phyloP scores from a whole-genome alignment of 2,888 invertebrate species.

The Xestia c-nigrum region DNA sequence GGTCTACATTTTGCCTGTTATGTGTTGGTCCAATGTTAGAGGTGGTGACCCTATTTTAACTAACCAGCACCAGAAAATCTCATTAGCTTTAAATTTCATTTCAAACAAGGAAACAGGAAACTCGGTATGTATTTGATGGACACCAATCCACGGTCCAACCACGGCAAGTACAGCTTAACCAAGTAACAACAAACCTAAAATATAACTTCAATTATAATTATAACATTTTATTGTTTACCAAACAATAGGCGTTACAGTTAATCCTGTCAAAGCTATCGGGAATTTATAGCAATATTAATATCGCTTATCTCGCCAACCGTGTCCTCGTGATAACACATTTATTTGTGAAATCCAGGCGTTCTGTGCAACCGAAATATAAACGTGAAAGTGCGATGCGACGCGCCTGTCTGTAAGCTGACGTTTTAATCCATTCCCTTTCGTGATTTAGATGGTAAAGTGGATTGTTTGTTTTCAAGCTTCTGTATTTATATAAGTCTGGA shows the following conservation, averaged over 20 bases:
- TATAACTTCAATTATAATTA: constrained; percentile 8
- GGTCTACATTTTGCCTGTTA: no score
- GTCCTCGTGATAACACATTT: constrained; percentile 52
- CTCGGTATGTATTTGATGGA: no score
- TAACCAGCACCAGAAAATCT: no score
- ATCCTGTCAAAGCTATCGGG: constrained; percentile 35
- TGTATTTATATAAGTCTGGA: not conserved
- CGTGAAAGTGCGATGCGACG: constrained; percentile 34
- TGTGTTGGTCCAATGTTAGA: no score
- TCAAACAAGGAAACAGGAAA: no score
- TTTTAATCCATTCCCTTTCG: constrained; percentile 41
- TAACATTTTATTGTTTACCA: constrained; percentile 32
- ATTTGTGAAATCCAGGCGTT: constrained; percentile 48
- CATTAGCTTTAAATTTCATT: no score
- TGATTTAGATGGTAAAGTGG: constrained; percentile 50
- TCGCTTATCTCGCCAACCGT: constrained; percentile 54
- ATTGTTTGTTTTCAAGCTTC: constrained; percentile 42
- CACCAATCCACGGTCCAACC: not conserved
- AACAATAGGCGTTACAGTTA: constrained; percentile 43
- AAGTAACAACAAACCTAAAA: not conserved
- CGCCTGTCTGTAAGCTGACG: constrained; percentile 47
- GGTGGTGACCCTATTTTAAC: no score
- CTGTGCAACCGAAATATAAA: constrained; percentile 40
- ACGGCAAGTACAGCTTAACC: not conserved
- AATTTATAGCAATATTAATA: constrained; percentile 64